phyloP scores from a whole-genome alignment of 1,140 invertebrate species.

The Heterodera carotae region DNA sequence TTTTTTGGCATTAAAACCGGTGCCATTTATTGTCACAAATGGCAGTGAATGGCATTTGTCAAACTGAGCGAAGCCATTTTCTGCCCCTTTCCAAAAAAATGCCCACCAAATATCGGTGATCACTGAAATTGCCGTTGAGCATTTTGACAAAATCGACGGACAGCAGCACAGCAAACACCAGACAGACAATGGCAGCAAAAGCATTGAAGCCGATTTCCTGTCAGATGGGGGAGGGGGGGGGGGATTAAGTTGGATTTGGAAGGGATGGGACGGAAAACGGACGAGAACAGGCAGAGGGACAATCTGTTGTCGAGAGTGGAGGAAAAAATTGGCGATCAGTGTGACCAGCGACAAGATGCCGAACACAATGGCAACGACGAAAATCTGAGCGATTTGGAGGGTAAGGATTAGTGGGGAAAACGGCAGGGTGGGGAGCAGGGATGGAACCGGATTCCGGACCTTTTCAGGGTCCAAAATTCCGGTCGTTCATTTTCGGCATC shows the following conservation, averaged over 20 bases:
- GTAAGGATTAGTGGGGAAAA: too few species aligned
- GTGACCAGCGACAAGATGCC: slow-evolving; percentile 46
- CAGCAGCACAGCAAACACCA: slow-evolving; percentile 40
- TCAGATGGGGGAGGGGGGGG: too few species aligned
- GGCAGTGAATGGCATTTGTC: slow-evolving; percentile 5
- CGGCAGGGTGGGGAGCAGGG: background rate
- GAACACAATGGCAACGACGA: slow-evolving; percentile 45
- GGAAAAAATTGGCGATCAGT: slow-evolving; percentile 43
- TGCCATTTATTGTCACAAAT: too few species aligned
- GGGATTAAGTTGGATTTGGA: slow-evolving; percentile 10
- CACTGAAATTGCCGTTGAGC: slow-evolving; percentile 44
- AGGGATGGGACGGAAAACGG: slow-evolving; percentile 1
- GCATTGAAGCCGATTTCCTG: slow-evolving; percentile 42
- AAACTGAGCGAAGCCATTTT: background rate
- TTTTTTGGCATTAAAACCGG: too few species aligned
- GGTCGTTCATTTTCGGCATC: too few species aligned
- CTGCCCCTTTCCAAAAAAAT: background rate
- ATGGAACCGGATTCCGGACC: background rate
- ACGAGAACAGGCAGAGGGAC: background rate
- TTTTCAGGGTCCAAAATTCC: too few species aligned
- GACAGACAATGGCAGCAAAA: slow-evolving; percentile 38
- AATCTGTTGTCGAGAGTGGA: slow-evolving; percentile 21
- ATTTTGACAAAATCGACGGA: slow-evolving; percentile 48
- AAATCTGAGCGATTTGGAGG: slow-evolving; percentile 31
- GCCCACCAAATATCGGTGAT: slow-evolving; percentile 30